Evolutionary conservation across 2,797 vertebrate genomes (phyloP), one percentile per base, ranked within the genome.

Genomic region (Benthosema pterotum): DNA sequence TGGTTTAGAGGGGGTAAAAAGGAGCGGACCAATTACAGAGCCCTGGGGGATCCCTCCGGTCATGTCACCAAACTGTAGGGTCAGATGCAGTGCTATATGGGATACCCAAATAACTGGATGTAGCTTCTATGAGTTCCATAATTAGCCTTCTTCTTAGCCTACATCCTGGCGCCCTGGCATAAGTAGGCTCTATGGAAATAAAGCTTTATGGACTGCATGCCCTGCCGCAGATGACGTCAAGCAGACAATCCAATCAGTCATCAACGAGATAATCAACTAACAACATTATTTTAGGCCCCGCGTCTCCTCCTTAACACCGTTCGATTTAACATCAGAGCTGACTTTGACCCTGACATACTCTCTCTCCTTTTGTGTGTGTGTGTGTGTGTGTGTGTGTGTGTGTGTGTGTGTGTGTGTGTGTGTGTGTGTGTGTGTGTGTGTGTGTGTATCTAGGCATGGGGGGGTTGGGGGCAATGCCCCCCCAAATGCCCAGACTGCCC

Each of bases 221-320:
- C 42, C 15, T 3, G 18, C 11, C 2, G 32, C 38, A 32, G 22
- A 3, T 49, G 52, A 61, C 47, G 53, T 12, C 48, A 66, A 38
- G 7, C 32, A 67, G 49, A n/a, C 25, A 52, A 43, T 49, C 43
- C 22, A 22, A 69, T 69, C 43, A 69, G 60, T 45, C 5, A 56
- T 56, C 58, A 63, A 56, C 48, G 32, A 38, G 47, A 32, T 57
- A 58, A 68, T 65, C 42, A 52, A 52, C 42, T 56, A 57, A 43
- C 42, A 66, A 49, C 56, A 28, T 64, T 45, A 75, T 74, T 67
- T 64, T 7, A 51, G 47, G 19, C 11, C 32, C 11, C 5, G 13
- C 5, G 28, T 65, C 63, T 61, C 25, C 53, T 38, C 22, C 22
- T 51, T 17, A 52, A n/a, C n/a, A 48, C 19, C 42, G 57, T 49